Base-by-base conservation (phyloP, 2,888 invertebrate genomes). In the Polyommatus icarus region DNA sequence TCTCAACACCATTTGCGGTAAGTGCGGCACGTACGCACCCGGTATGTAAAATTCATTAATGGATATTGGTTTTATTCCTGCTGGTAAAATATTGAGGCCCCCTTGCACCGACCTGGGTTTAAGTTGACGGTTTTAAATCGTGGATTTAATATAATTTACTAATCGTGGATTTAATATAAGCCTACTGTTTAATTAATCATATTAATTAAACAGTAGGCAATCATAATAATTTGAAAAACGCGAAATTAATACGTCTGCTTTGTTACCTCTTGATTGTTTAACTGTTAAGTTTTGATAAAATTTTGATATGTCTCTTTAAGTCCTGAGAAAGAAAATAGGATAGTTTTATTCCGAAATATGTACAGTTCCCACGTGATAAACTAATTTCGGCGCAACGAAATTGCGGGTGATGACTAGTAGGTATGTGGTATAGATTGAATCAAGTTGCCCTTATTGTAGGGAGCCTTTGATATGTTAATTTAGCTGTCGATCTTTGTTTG, bases 21-120 rank as follows among this genome's bases (percentile, higher is more conserved):
- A 46, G 73, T 46, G 46, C 20, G 15, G 72, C 73, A 73, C 73
- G 67, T 46, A 73, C 73, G 72, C 40, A 40, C 40, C 20, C 20
- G 73, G 15, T 73, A 73, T 73, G 73, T 73, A 73, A 73, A 73
- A 46, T 73, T 46, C 73, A 73, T 73, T 46, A 46, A 46, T 40
- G 73, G 46, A 46, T 73, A 73, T 40, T 73, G 46, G 73, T 73
- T 73, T 73, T 73, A 73, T 46, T 40, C 29, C 40, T 72, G 46
- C 40, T 6, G 40, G 20, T 46, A 12, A 40, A 46, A 46, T 46
- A 73, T 40, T n/a, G n/a, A 20, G 46, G 4, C 50, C 50, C 50
- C 40, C 50, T 18, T 54, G 54, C 54, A 6, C 54, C 50, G 5
- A 50, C 15, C 15, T 50, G 15, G 50, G 54, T 54, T n/a, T n/a